Base-by-base conservation (phyloP, 2,113 vertebrate species). In the Gymnarchus niloticus region DNA sequence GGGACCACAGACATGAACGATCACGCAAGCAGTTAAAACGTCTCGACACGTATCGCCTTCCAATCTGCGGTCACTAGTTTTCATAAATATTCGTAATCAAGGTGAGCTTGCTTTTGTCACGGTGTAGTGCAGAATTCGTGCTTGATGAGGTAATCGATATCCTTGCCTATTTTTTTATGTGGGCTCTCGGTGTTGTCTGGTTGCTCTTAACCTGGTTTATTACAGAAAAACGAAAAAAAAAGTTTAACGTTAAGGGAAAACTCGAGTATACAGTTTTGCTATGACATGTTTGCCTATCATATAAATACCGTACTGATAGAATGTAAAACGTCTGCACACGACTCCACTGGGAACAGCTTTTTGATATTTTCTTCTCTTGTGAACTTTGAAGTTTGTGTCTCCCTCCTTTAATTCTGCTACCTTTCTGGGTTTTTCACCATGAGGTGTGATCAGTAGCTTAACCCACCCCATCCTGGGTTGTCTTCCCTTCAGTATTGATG, bases 61-160 rank as follows among this genome's bases (percentile, higher is more conserved):
- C 85, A 54, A 84, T 88, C n/a, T 87, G 84, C 69, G 81, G 65
- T 83, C 76, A 88, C 81, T 88, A 46, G 65, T 23, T 86, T 80
- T 49, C 84, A 76, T 33, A 46, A 49, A 82, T 54, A 85, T 65
- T 65, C 57, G 46, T 83, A 84, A 65, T 81, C 69, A 87, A 89
- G 91, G 85, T 57, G 59, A 49, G 91, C 91, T 92, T 83, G 91
- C 92, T 93, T 91, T 90, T 78, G 89, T 89, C 91, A 87, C 87
- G 90, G 87, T 93, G 88, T 87, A 21, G 89, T 92, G 52, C 61
- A 88, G 41, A 84, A 90, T 90, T 90, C 51, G 90, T 88, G 88
- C 88, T 90, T 86, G 84, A 85, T 77, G 82, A 88, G 92, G 92
- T 86, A 91, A 88, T 83, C 80, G 89, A 87, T 89, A 56, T 88